Percentiles rank a stretch among this genome's conserved stretches.
These are phyloP conservation scores for Rhinolophus ferrumequinum DNA, from an alignment of 2,113 vertebrate genomes.

Conservation along the genomic window DNA sequence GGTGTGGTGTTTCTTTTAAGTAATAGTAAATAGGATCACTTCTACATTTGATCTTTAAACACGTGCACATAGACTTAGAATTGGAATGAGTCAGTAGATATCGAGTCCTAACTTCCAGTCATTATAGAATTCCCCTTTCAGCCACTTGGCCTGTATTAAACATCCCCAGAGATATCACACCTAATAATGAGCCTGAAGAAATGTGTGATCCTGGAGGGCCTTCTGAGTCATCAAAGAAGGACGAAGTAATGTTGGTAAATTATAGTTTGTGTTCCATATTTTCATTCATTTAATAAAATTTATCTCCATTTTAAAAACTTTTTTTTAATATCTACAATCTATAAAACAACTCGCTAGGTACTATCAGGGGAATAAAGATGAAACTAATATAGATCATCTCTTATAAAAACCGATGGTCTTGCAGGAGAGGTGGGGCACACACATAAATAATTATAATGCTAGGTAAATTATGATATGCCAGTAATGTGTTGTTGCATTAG, in stretches of 20 bases:
- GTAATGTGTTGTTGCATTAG: not conserved
- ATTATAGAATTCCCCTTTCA: constrained; percentile 47
- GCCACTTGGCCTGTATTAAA: not conserved
- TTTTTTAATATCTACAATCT: not conserved
- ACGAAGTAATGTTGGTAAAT: constrained; percentile 16
- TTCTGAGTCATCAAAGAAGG: constrained; percentile 25
- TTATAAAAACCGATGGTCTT: not conserved
- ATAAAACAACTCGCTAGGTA: not conserved
- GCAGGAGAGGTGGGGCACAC: not conserved
- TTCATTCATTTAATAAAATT: constrained; percentile 53
- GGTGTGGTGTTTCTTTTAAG: constrained; percentile 14
- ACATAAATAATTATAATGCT: not conserved
- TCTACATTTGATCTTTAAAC: constrained; percentile 47
- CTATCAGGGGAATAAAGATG: not conserved
- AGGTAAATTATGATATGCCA: not conserved
- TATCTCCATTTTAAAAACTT: not conserved
- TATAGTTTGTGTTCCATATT: constrained; percentile 14
- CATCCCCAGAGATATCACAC: not conserved
- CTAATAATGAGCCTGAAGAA: constrained; percentile 12
- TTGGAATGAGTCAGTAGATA: not conserved
- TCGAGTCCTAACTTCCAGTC: not conserved
- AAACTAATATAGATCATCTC: not conserved
- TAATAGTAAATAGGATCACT: not conserved
- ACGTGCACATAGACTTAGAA: not conserved
- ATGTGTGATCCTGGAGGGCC: not conserved